Base-by-base conservation (phyloP, 2,797 vertebrate species). In the Myiotriccus ornatus region DNA sequence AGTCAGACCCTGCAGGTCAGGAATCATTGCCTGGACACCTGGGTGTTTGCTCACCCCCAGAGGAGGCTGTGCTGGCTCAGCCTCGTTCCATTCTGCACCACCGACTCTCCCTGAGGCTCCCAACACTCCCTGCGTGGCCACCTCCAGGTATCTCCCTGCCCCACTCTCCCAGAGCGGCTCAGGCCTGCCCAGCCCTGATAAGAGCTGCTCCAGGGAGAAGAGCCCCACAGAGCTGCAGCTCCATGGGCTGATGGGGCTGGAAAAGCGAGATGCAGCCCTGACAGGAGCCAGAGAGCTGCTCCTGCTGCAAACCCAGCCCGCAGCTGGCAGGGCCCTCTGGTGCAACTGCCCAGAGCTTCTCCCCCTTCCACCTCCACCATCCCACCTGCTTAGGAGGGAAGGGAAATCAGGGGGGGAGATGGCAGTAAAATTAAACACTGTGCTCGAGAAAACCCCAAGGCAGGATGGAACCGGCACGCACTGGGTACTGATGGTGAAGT, bases 101-200 rank as follows among this genome's bases (percentile, higher is more conserved):
- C 44, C 8, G 47, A 15, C 37, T 68, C 63, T 35, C 60, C 84
- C 12, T 1, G 14, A 59, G 35, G 62, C 43, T 92, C 83, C 74
- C 2, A 1, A 43, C 2, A 0, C 73, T n/a, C 9, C 0, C 5
- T 7, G 56, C 63, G 81, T 14, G 22, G 80, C 27, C 63, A 64
- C 53, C 49, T 44, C 53, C 34, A 70, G 21, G 0, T 52, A 75
- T 62, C 77, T 65, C 6, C 43, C 30, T 30, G 63, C 34, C 28
- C 63, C 77, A 24, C 39, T 43, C 73, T 57, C 50, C 74, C 81
- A 39, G 41, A 30, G 39, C 77, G 57, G 10, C 7, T 3, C 77
- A 9, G 52, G 56, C 52, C 79, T 79, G 84, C 37, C 46, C 27
- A 35, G 18, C 59, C 46, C 69, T 53, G 91, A 94, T 94, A 96